Evolutionary conservation across 1,140 invertebrate species (phyloP), one percentile per base, ranked within the genome.

Genomic region (Homalodisca vitripennis): DNA sequence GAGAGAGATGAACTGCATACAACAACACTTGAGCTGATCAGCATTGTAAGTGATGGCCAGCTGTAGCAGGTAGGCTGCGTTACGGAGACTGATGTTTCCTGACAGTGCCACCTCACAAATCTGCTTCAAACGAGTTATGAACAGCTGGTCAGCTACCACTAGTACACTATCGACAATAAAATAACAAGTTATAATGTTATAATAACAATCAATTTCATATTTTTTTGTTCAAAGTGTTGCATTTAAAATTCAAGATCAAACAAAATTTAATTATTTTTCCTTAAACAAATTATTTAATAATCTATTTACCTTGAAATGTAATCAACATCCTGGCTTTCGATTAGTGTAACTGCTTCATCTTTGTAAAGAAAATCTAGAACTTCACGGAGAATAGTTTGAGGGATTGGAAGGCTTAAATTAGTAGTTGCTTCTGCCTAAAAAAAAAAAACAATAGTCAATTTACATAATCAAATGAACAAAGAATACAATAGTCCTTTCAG

Each of bases 341-440:
- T 72, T 1, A 88, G 71, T 74, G 82, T 78, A 17, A 81, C 78
- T 70, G 85, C 82, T 20, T 84, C 78, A 76, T 91, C 88, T 0
- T 84, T 84, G 75, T 92, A 92, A 0, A 91, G 73, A 74, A 86
- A 91, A 68, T 89, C 84, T 17, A 92, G 78, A 12, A 91, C 77
- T 17, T 85, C 82, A 66, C 85, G 78, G 26, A 91, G 78, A 72
- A 81, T 81, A 75, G 79, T 80, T 76, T 73, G 84, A 76, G 76
- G 82, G 75, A 79, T 82, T 70, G 73, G 84, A 2, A 72, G 17
- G 20, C 47, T 24, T 31, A 70, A 48, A 12, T 66, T 31, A 17
- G 53, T 27, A 2, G 48, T 67, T 41, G 41, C 20, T 14, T 20
- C 31, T 20, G 62, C 24, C 70, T 69, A 63, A 24, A 71, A 73